A percentile compares a stretch with the other conserved stretches of the same genome.
These are phyloP conservation scores for Lycia hirtaria DNA, from an alignment of 2,888 invertebrate genomes.

Conservation along the genomic window DNA sequence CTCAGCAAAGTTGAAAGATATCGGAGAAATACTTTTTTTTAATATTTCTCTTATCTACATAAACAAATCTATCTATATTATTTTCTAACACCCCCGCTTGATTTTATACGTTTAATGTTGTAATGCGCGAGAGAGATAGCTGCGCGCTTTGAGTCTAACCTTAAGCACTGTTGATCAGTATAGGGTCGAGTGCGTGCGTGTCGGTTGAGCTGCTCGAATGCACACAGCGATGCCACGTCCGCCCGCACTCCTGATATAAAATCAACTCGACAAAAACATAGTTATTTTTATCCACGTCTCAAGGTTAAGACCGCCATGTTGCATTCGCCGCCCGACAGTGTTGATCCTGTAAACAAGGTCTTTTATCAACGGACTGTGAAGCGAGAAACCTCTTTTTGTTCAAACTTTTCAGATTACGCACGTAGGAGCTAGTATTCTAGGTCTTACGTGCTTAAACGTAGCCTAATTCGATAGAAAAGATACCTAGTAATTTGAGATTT, in stretches of 20 bases:
- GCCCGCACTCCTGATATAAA: conserved; percentile 68
- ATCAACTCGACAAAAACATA: conserved; percentile 76
- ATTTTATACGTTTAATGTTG: too few species aligned
- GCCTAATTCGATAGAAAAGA: background rate
- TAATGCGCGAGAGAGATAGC: too few species aligned
- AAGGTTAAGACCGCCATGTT: conserved; percentile 78
- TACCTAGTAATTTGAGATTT: too few species aligned
- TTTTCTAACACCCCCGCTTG: too few species aligned
- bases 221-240: conserved; percentile 46
- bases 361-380: conserved; percentile 45
- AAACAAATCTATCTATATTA: too few species aligned
- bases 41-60: too few species aligned
- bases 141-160: background rate
- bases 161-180: conserved; percentile 11
- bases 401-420: conserved; percentile 20
- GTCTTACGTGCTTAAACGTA: conserved; percentile 6
- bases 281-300: conserved; percentile 77
- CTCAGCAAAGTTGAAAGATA: too few species aligned
- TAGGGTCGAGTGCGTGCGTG: conserved; percentile 25
- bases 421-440: conserved; percentile 4
- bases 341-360: conserved; percentile 71
- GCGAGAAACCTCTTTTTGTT: conserved; percentile 27
- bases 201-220: conserved; percentile 45
- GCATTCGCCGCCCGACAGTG: conserved; percentile 68
- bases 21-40: too few species aligned